Conservation (phyloP, 2,888 invertebrate species). For the Pyrochroa serraticornis region DNA sequence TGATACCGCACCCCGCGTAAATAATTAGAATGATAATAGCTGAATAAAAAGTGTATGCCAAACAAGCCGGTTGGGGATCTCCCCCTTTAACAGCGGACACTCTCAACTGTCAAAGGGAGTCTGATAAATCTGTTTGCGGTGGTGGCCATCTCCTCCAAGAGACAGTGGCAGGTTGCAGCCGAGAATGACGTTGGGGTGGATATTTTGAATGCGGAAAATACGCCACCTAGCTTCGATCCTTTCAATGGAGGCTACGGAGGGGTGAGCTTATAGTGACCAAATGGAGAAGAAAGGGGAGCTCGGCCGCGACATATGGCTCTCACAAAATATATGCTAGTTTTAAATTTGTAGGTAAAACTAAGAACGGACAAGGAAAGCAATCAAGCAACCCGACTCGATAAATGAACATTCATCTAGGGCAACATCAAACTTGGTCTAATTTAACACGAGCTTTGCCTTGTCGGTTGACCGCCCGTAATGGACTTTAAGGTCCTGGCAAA, state of each 20-base stretch:
- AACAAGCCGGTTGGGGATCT: constrained; percentile 52
- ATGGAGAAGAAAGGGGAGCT: constrained; percentile 36
- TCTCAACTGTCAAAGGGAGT: constrained; percentile 55
- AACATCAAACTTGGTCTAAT: constrained; percentile 35
- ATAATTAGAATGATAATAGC: constrained; percentile 61
- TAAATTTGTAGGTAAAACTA: constrained; percentile 2
- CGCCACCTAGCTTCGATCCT: constrained; percentile 22
- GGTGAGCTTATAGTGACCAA: constrained; percentile 41
- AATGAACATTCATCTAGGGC: constrained; percentile 19
- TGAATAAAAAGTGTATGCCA: constrained; percentile 57
- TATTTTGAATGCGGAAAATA: constrained; percentile 21
- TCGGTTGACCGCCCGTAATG: constrained; percentile 39
- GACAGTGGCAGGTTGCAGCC: constrained; percentile 50
- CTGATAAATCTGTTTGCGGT: constrained; percentile 59
- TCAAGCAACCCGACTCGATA: not conserved
- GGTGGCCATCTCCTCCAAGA: constrained; percentile 52
- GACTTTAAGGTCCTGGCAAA: constrained; percentile 34
- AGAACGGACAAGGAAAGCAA: constrained; percentile 2
- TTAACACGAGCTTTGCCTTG: constrained; percentile 35
- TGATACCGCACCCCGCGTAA: constrained; percentile 54
- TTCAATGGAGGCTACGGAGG: constrained; percentile 40
- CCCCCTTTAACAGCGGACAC: constrained; percentile 48
- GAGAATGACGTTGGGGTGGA: constrained; percentile 36
- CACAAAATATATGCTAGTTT: not conserved
- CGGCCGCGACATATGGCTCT: constrained; percentile 38